Base-by-base conservation (phyloP, 2,113 vertebrate genomes). In the Trogon melanurus region DNA sequence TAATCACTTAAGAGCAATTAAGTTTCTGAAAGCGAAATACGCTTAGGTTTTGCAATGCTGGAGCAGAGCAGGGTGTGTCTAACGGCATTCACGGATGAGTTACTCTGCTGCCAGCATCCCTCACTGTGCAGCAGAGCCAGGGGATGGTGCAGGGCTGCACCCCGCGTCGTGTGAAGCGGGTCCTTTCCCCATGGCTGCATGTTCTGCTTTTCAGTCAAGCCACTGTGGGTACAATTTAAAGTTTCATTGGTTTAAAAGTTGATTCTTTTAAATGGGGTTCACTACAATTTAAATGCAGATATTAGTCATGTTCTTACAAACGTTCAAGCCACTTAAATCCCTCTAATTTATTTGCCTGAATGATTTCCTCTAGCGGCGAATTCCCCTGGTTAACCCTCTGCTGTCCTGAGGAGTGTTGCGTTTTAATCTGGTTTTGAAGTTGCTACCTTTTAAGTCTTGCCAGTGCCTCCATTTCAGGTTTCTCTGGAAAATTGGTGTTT, bases 91-190 rank as follows among this genome's bases (percentile, higher is more conserved):
- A 26, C 0, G 0, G 38, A 26, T 36, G 16, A 20, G 18, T 51
- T 38, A 2, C 36, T 80, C 53, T 20, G 16, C 27, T 56, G 22
- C n/a, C 18, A 27, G 11, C 18, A 16, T 30, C 1, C 3, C 22
- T 56, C 51, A n/a, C 41, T n/a, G 15, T 2, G 1, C 0, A 2
- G 36, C 30, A 6, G 36, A 66, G 45, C 5, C 44, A 20, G 32
- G 32, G 29, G 20, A 10, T 29, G 30, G 22, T 78, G 44, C 38
- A 17, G 10, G 66, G 29, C 78, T 89, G 53, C 29, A 51, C 34
- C 30, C 23, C 13, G 0, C 8, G 10, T 56, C 41, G 21, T 3
- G 1, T 3, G 23, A 56, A 21, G 4, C 8, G 20, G 9, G 16
- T 62, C 14, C 25, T 57, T 79, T 36, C 26, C 22, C 22, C 2